Percentiles rank a stretch among this genome's conserved stretches.
Conservation (phyloP, 2,888 invertebrate species). For the Trissoscelio sp. region DNA sequence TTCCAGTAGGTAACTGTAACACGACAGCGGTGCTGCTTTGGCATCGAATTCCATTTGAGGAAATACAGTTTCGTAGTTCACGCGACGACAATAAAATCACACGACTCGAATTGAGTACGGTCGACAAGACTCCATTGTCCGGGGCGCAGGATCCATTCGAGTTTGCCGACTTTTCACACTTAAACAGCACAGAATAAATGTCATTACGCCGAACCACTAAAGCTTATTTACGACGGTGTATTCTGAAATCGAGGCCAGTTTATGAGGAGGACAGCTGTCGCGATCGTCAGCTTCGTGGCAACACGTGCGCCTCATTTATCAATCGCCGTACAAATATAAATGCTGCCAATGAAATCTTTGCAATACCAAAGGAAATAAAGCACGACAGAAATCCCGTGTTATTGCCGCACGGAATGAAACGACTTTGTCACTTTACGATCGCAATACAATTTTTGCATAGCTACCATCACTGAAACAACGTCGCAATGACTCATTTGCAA, state of each 20-base stretch:
- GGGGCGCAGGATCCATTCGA: constrained; percentile 13
- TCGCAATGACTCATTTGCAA: constrained; percentile 41
- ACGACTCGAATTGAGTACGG: constrained; percentile 22
- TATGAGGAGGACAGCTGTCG: constrained; percentile 72
- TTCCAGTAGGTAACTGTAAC: constrained; percentile 2
- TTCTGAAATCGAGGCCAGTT: constrained; percentile 68
- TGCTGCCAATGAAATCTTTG: constrained; percentile 61
- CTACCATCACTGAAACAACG: constrained; percentile 2
- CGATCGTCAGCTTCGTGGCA: constrained; percentile 56
- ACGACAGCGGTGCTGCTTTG: constrained; percentile 6
- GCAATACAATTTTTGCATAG: constrained; percentile 44
- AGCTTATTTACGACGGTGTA: constrained; percentile 73
- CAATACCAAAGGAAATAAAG: constrained; percentile 49
- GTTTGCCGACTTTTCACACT: constrained; percentile 64
- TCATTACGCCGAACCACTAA: constrained; percentile 72
- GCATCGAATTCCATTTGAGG: constrained; percentile 19
- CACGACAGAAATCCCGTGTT: constrained; percentile 39
- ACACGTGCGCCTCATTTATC: constrained; percentile 65
- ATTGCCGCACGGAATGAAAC: constrained; percentile 36
- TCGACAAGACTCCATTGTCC: constrained; percentile 29
- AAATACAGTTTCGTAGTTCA: constrained; percentile 28
- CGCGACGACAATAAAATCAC: constrained; percentile 28
- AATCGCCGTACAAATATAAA: constrained; percentile 60
- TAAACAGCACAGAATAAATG: constrained; percentile 74
- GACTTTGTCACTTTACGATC: constrained; percentile 54